Evolutionary conservation across 2,797 vertebrate genomes (phyloP), one percentile per base, ranked within the genome.

Genomic region (Chaetodon trifasciatus): DNA sequence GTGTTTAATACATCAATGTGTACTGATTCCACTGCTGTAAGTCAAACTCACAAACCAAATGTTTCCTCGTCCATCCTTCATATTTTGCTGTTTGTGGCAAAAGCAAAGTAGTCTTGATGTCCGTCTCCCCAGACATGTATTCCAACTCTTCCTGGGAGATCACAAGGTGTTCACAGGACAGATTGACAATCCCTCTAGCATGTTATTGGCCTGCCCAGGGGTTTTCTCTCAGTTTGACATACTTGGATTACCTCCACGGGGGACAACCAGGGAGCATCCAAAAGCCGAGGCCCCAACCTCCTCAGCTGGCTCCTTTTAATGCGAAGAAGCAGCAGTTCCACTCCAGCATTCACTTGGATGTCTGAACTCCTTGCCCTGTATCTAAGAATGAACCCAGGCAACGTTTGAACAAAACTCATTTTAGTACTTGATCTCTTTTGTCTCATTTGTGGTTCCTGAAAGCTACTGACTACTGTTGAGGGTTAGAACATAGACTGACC

Each of bases 231-330:
- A 21, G 21, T 15, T 53, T 21, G 39, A 46, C 24, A 79, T 35
- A 17, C 16, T 1, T 44, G 55, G 69, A 66, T 72, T 66, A 58
- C 46, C 61, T 71, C 50, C 42, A n/a, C 40, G 6, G 65, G 35
- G 35, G 15, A 40, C 21, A 8, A n/a, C 60, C 3, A 24, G 28
- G 53, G 12, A 50, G 37, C 52, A n/a, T 19, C 17, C 12, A 23
- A 23, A 32, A 46, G 8, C 71, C 11, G 8, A 23, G 8, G 39
- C 12, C 37, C 37, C n/a, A 16, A 12, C 50, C 5, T 23, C 9
- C 52, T n/a, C 23, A 23, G n/a, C 28, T 57, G 21, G 15, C 16
- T 53, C n/a, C n/a, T n/a, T n/a, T n/a, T 49, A 24, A 64, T 24
- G 17, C 0, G 3, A 16, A 24, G 21, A 44, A 13, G 10, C 21